phyloP scores from a whole-genome alignment of 1,140 invertebrate species.

The Drosophila sucinea region DNA sequence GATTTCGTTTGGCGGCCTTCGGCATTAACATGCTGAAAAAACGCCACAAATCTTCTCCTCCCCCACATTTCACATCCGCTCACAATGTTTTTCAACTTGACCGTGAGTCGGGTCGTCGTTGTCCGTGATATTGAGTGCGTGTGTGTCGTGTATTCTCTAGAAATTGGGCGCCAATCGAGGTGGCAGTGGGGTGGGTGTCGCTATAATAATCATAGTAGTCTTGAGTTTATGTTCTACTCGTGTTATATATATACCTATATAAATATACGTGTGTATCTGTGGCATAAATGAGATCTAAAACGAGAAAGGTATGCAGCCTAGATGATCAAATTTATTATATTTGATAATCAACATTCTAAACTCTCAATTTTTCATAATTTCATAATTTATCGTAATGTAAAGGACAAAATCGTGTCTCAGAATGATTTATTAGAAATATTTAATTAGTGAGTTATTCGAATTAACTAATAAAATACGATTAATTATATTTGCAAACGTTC shows the following conservation, averaged over 20 bases:
- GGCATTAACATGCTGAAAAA: slow-evolving; percentile 3
- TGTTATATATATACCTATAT: slow-evolving; percentile 9
- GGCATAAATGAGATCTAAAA: slow-evolving; percentile 32
- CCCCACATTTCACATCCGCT: slow-evolving; percentile 60
- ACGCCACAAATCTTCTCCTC: slow-evolving; percentile 24
- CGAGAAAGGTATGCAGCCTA: slow-evolving; percentile 14
- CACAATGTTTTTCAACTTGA: slow-evolving; percentile 80
- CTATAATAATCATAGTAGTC: slow-evolving; percentile 73
- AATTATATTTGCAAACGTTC: too few relatives aligned
- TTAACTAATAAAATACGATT: too few relatives aligned
- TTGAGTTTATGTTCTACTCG: slow-evolving; percentile 78
- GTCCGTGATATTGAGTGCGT: slow-evolving; percentile 63
- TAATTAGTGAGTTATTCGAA: too few relatives aligned
- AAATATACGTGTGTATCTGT: background rate
- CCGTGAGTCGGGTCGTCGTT: slow-evolving; percentile 64
- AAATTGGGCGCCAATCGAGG: slow-evolving; percentile 73
- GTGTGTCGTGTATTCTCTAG: slow-evolving; percentile 36
- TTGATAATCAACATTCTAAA: background rate
- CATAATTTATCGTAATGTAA: too few relatives aligned
- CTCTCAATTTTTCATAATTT: too few relatives aligned
- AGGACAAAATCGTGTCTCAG: too few relatives aligned
- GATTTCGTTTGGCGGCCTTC: slow-evolving; percentile 5
- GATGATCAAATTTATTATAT: background rate
- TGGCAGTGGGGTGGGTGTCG: slow-evolving; percentile 61
- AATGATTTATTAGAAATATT: too few relatives aligned